Evolutionary conservation across 2,888 invertebrate species (phyloP).

Genomic region (Mythimna loreyi): DNA sequence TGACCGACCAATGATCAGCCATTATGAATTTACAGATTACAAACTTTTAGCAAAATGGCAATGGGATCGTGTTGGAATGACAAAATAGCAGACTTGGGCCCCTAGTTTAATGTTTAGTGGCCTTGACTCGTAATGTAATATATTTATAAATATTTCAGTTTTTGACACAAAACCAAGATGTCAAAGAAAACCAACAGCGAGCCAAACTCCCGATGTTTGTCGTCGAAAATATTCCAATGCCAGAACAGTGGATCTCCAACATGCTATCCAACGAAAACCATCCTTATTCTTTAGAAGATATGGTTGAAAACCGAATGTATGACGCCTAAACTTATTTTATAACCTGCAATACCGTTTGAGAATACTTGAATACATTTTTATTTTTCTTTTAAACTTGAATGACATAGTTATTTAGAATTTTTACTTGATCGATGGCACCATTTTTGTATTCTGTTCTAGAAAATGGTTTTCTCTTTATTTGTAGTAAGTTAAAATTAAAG

Average conservation of each 20-base stretch:
- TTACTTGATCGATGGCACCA: neutral
- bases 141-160: conserved; percentile 64
- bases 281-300: conserved; percentile 72
- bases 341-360: conserved; percentile 63
- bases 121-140: too few species aligned
- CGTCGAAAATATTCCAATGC: conserved; percentile 70
- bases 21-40: too few species aligned
- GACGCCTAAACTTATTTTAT: conserved; percentile 49
- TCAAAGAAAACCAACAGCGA: conserved; percentile 62
- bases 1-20: too few species aligned
- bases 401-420: neutral
- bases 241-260: conserved; percentile 71
- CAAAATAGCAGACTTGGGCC: too few species aligned
- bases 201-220: conserved; percentile 67
- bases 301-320: conserved; percentile 68
- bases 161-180: conserved; percentile 63
- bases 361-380: conserved; percentile 38
- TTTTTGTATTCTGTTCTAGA: neutral
- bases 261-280: conserved; percentile 71
- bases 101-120: too few species aligned
- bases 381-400: neutral
- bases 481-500: neutral
- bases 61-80: too few species aligned
- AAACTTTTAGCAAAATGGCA: too few species aligned
- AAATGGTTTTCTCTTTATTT: neutral